Evolutionary conservation across 2,113 vertebrate species (phyloP).

Genomic region (Caretta caretta): DNA sequence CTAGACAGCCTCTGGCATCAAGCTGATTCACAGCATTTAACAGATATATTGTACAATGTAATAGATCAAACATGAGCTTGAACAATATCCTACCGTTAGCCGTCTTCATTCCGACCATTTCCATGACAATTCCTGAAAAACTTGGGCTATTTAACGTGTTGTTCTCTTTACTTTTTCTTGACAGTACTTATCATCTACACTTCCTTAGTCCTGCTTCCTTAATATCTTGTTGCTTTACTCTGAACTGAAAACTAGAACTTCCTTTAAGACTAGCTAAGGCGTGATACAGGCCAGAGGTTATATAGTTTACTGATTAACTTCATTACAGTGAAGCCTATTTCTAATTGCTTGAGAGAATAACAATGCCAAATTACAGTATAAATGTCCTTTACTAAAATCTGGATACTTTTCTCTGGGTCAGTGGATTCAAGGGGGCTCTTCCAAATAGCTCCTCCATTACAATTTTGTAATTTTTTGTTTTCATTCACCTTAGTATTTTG

Average conservation of each 20-base stretch:
- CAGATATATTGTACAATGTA: background rate
- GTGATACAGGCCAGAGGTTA: slow-evolving; percentile 91
- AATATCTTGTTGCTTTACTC: slow-evolving; percentile 57
- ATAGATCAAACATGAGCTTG: background rate
- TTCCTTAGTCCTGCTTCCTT: slow-evolving; percentile 62
- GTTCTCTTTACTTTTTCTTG: background rate
- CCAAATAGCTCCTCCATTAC: background rate
- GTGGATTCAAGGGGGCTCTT: background rate
- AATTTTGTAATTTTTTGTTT: background rate
- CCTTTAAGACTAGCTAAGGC: slow-evolving; percentile 80
- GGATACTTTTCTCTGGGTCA: slow-evolving; percentile 41
- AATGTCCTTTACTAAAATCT: slow-evolving; percentile 31
- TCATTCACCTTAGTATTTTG: background rate
- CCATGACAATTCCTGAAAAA: slow-evolving; percentile 62
- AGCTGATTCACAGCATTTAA: background rate
- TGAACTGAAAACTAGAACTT: slow-evolving; percentile 65
- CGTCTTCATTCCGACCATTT: slow-evolving; percentile 81
- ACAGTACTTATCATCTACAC: background rate
- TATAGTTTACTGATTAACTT: slow-evolving; percentile 94
- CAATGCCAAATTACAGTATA: slow-evolving; percentile 20
- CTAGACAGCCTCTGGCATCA: background rate
- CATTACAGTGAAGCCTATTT: slow-evolving; percentile 72
- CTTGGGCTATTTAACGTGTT: background rate
- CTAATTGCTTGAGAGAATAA: slow-evolving; percentile 74
- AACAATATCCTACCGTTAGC: slow-evolving; percentile 83